A percentile compares a stretch with the other conserved stretches of the same genome.
These are phyloP conservation scores for Anhinga rufa DNA, from an alignment of 2,113 vertebrate genomes.

Conservation along the genomic window DNA sequence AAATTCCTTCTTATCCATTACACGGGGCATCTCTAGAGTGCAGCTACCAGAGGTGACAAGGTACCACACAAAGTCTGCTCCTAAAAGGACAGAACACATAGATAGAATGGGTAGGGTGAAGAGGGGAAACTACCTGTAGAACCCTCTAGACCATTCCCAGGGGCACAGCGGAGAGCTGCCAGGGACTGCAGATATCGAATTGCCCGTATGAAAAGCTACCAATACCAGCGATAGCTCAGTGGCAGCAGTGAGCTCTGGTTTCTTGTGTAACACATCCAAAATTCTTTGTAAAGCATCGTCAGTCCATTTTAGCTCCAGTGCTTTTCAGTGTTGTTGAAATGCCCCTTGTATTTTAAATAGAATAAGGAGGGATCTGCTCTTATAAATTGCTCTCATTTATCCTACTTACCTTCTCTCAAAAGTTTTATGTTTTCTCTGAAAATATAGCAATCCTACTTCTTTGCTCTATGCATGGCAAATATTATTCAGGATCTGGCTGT, in stretches of 20 bases:
- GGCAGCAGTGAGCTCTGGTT: neutral
- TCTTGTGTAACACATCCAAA: neutral
- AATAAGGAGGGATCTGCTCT: neutral
- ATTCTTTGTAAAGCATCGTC: neutral
- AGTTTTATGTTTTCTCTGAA: neutral
- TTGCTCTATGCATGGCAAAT: neutral
- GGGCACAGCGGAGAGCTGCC: neutral
- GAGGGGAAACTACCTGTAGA: neutral
- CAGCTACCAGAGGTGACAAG: neutral
- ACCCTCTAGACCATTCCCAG: neutral
- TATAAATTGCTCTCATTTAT: neutral
- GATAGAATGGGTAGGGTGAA: no score
- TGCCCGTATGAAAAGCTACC: neutral
- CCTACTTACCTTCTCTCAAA: neutral
- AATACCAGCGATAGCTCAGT: accelerated
- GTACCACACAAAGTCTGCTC: neutral
- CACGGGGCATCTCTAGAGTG: accelerated
- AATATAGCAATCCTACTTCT: neutral
- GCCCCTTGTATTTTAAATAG: neutral
- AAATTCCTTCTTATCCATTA: neutral
- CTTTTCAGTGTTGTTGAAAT: neutral
- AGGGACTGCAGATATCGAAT: neutral
- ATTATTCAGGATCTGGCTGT: neutral
- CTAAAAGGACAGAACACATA: neutral
- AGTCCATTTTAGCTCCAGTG: neutral